Evolutionary conservation across 2,888 invertebrate species (phyloP).

Genomic region (Zootermopsis nevadensis): DNA sequence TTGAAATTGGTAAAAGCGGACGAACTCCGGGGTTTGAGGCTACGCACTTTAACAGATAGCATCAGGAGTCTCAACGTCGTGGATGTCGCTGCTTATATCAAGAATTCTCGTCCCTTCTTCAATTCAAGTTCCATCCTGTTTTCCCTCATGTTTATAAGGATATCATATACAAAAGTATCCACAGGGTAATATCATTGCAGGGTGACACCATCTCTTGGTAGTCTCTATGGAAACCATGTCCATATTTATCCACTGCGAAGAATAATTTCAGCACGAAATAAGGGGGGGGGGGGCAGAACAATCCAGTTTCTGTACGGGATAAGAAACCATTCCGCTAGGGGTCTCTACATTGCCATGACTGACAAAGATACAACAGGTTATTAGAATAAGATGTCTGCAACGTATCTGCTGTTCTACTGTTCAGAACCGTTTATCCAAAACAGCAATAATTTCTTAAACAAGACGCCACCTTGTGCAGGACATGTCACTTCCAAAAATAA

Average conservation of each 20-base stretch:
- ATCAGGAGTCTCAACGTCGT: conserved; percentile 39
- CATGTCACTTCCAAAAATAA: too few relatives aligned
- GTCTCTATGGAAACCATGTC: not conserved
- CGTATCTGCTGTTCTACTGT: too few relatives aligned
- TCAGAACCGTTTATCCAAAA: too few relatives aligned
- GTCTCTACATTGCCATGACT: too few relatives aligned
- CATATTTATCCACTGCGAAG: not conserved
- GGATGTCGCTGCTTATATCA: conserved; percentile 18
- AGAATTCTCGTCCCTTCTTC: not conserved
- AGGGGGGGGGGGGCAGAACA: too few relatives aligned
- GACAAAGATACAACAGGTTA: too few relatives aligned
- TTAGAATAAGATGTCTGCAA: too few relatives aligned
- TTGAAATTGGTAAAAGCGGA: not conserved
- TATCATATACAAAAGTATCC: not conserved
- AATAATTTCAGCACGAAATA: too few relatives aligned
- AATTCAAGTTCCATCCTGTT: not conserved
- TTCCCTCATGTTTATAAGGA: not conserved
- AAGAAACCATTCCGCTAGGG: too few relatives aligned
- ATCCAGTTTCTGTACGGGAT: too few relatives aligned
- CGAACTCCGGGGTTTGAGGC: not conserved
- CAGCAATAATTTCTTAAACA: too few relatives aligned
- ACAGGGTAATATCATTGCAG: conserved; percentile 1
- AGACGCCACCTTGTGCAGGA: too few relatives aligned
- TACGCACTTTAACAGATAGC: conserved; percentile 42
- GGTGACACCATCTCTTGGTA: not conserved